Evolutionary conservation across 2,888 invertebrate genomes (phyloP), one percentile per base, ranked within the genome.

Genomic region (Drosophila ezoana): DNA sequence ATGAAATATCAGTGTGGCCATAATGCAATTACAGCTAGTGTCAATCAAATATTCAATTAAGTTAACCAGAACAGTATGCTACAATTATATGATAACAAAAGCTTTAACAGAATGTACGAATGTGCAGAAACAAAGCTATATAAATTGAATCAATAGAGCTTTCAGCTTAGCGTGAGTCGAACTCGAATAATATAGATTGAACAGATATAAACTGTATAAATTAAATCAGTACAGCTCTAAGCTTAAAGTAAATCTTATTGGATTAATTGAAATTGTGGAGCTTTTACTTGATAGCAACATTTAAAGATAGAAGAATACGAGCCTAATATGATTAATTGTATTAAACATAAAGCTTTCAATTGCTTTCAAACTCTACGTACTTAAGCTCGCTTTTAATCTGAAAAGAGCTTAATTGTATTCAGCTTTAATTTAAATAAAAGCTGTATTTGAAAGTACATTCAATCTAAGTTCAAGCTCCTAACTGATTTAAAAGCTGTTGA

Each of bases 31-130:
- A 32, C 41, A 44, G 35, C 47, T 28, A 38, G 40, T 63, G 43
- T 62, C 70, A 52, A 18, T 62, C 56, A 13, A 18, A 69, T 47
- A 60, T 54, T 43, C n/a, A 37, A 59, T 67, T 59, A 33, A 41
- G 20, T 18, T 43, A 10, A 13, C 13, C 43, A 62, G 44, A 40
- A 60, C 20, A 18, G 10, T n/a, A n/a, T 32, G 33, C 49, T 2
- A 32, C 47, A 33, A 11, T 18, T 53, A n/a, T 18, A 33, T 18
- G n/a, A 10, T 28, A 53, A 45, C 16, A 4, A 48, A 38, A 33
- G 41, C 40, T 6, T 47, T 16, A 40, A 14, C 16, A 56, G 14
- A 35, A 28, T 8, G 14, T 28, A 33, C 10, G 10, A 16, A 33
- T 20, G 4, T 3, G 3, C 13, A 33, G 9, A 1, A 10, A n/a